Conservation (phyloP, 2,797 vertebrate genomes). For the Xenops minutus region DNA sequence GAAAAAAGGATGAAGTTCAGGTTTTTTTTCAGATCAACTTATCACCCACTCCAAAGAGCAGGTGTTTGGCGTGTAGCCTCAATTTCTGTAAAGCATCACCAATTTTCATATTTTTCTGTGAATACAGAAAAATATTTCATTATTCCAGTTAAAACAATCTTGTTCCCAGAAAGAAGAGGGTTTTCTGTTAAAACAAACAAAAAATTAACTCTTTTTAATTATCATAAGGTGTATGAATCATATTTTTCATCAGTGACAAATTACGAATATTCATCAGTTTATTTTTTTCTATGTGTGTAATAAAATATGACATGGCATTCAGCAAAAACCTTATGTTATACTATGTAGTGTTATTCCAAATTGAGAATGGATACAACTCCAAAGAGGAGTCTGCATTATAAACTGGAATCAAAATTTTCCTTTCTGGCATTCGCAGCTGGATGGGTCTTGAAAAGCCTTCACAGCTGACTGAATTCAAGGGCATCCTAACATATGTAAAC, state of each 20-base stretch:
- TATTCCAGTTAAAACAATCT: not conserved
- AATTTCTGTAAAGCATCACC: not conserved
- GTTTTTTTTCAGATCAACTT: not conserved
- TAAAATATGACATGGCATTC: not conserved
- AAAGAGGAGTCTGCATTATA: not conserved
- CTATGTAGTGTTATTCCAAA: not conserved
- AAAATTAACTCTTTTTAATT: not conserved
- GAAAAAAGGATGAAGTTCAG: not conserved
- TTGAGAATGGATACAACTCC: not conserved
- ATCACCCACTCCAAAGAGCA: not conserved
- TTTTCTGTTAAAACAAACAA: not conserved
- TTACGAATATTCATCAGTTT: not conserved
- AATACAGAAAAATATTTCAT: not conserved
- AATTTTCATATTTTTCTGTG: not conserved
- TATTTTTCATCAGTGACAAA: not conserved
- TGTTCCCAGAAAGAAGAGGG: not conserved
- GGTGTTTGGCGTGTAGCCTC: not conserved
- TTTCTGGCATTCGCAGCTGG: conserved; percentile 16
- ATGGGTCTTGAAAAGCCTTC: not conserved
- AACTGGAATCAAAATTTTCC: not conserved
- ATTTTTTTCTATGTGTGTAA: not conserved
- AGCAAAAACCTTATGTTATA: not conserved
- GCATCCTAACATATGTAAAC: not conserved
- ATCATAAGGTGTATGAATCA: not conserved
- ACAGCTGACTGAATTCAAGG: conserved; percentile 9